A percentile compares a stretch with the other conserved stretches of the same genome.
These are phyloP conservation scores for Nasua narica DNA, from an alignment of 2,797 vertebrate genomes.

Conservation along the genomic window DNA sequence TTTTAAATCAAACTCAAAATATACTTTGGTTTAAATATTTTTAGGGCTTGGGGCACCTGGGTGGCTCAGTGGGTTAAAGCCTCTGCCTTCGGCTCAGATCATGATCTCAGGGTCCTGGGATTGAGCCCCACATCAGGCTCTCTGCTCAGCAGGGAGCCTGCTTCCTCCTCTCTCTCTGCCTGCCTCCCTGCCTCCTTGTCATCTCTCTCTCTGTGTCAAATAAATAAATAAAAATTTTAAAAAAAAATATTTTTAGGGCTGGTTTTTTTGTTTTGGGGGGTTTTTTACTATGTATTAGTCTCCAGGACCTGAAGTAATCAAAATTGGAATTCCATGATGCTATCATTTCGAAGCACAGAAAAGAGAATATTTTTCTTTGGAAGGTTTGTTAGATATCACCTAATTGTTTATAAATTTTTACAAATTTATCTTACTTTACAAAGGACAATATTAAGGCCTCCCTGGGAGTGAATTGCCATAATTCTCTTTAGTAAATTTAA, in stretches of 20 bases:
- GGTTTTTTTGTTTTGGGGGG: neutral
- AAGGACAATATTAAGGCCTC: neutral
- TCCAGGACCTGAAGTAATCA: neutral
- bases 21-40: neutral
- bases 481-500: neutral
- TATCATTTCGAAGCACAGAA: neutral
- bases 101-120: too few relatives aligned
- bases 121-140: too few relatives aligned
- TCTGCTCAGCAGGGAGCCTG: too few relatives aligned
- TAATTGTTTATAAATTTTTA: constrained; percentile 6
- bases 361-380: neutral
- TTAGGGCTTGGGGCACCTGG: neutral
- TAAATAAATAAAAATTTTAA: too few relatives aligned
- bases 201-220: too few relatives aligned
- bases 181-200: too few relatives aligned
- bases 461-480: neutral
- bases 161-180: too few relatives aligned
- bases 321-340: neutral
- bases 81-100: too few relatives aligned
- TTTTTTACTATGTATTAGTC: neutral
- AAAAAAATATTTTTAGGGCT: neutral
- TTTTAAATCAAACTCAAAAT: constrained; percentile 12
- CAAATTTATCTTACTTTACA: neutral
- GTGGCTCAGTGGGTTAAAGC: too few relatives aligned
- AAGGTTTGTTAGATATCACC: neutral